Evolutionary conservation across 2,797 vertebrate genomes (phyloP), one percentile per base, ranked within the genome.

Genomic region (Microctenopoma stevenorrisi): DNA sequence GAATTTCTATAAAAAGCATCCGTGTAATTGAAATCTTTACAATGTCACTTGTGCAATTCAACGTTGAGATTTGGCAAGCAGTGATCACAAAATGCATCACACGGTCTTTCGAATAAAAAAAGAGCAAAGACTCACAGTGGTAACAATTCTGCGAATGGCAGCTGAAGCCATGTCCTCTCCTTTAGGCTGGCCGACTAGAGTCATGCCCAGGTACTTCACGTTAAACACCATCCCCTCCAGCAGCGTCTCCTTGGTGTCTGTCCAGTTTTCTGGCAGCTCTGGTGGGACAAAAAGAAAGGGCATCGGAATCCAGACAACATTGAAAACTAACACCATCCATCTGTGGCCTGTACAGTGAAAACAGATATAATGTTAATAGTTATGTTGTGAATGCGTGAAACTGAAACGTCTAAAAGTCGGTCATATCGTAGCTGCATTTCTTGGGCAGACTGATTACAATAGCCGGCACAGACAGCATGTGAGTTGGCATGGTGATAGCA

Each of bases 121-220:
- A 4, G 18, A 22, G 8, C n/a, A 0, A 25, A 56, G 28, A 85
- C 94, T 95, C 91, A 97, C 96, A 84, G 81, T 97, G 82, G 94
- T 84, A 30, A 97, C 90, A 3, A 98, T 97, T 86, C 96, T 94
- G 54, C 90, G 94, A 78, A 98, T 97, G 74, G 96, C 96, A 0
- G 95, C 94, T 0, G 95, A 93, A 2, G 96, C 96, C 96, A 97
- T 97, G 80, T 96, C 96, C 79, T 97, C 96, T 79, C 96, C 96
- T 92, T 96, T 96, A 50, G 96, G 96, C 72, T 96, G 95, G 40
- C 95, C 96, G 52, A 98, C 96, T 82, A 97, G 87, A 0, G 96
- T 98, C 96, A 97, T 97, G n/a, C 96, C 96, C 72, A 98, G 88
- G 78, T 96, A 97, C 76, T 97, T 97, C 16, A 98, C 92, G 0